A percentile compares a stretch with the other conserved stretches of the same genome.
phyloP scores from a whole-genome alignment of 2,113 vertebrate species.

The Xenopus laevis region DNA sequence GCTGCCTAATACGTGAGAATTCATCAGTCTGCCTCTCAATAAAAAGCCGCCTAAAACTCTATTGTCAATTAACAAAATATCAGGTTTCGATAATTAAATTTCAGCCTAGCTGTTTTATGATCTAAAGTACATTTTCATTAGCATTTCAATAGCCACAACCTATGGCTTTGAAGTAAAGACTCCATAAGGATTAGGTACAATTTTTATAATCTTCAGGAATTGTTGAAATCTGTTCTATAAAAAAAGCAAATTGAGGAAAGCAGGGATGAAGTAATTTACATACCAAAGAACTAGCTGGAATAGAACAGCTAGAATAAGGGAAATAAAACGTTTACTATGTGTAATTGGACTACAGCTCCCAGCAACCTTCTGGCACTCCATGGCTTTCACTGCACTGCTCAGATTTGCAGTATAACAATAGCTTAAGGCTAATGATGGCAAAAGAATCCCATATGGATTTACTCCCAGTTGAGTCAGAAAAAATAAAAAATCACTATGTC shows the following conservation, averaged over 20 bases:
- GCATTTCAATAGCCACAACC: constrained; percentile 40
- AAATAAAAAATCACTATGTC: too few species aligned
- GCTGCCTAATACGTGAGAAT: neutral
- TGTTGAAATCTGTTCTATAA: constrained; percentile 38
- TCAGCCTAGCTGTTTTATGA: constrained; percentile 28
- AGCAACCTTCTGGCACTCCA: too few species aligned
- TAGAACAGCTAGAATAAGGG: too few species aligned
- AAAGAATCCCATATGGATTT: too few species aligned
- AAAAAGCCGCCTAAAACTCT: constrained; percentile 14
- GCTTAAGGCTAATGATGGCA: too few species aligned
- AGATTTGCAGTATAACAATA: too few species aligned
- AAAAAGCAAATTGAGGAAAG: constrained; percentile 32
- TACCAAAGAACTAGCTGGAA: constrained; percentile 12
- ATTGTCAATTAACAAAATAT: constrained; percentile 38
- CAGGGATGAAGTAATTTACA: constrained; percentile 38
- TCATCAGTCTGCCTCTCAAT: neutral
- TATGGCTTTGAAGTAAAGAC: constrained; percentile 37
- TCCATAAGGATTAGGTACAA: constrained; percentile 35
- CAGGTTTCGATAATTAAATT: constrained; percentile 40
- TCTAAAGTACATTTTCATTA: constrained; percentile 32
- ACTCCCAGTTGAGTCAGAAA: too few species aligned
- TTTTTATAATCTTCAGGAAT: constrained; percentile 34
- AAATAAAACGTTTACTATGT: too few species aligned
- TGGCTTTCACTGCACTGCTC: too few species aligned
- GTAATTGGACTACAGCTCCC: too few species aligned